Percentiles rank a stretch among this genome's conserved stretches.
These are phyloP conservation scores for Electrona antarctica DNA, from an alignment of 2,113 vertebrate genomes.

Conservation along the genomic window DNA sequence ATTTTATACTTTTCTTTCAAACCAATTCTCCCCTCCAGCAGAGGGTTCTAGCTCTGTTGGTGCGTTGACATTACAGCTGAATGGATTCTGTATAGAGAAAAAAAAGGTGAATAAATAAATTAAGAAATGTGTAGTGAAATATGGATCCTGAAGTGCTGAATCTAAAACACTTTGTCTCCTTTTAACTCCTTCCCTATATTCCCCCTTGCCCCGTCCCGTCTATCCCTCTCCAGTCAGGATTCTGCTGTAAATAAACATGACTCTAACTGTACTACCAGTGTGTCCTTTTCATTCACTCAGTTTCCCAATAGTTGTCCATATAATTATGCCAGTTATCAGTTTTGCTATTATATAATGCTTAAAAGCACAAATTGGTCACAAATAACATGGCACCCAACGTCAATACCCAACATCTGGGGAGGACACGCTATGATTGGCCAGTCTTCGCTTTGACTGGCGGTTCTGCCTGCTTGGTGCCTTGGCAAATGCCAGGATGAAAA, in stretches of 20 bases:
- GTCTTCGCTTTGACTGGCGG: too few species aligned
- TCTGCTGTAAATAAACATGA: slow-evolving; percentile 87
- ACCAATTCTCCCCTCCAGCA: slow-evolving; percentile 58
- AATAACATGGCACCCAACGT: too few species aligned
- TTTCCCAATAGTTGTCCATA: too few species aligned
- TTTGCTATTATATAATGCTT: too few species aligned
- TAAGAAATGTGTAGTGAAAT: slow-evolving; percentile 81
- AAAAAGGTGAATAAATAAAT: slow-evolving; percentile 78
- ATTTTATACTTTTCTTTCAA: slow-evolving; percentile 54
- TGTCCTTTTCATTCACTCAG: slow-evolving; percentile 18
- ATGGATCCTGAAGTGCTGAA: slow-evolving; percentile 76
- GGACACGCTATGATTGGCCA: too few species aligned
- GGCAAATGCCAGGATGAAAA: too few species aligned
- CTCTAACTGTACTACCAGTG: slow-evolving; percentile 77
- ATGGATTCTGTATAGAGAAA: slow-evolving; percentile 81
- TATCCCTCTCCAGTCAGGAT: slow-evolving; percentile 70
- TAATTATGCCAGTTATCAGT: too few species aligned
- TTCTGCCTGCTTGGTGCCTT: too few species aligned
- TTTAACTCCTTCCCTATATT: slow-evolving; percentile 48
- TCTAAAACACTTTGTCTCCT: slow-evolving; percentile 71
- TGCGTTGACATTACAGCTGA: slow-evolving; percentile 69
- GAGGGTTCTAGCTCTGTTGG: slow-evolving; percentile 62
- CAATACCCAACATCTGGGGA: too few species aligned
- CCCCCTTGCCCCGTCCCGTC: slow-evolving; percentile 16
- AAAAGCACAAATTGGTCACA: too few species aligned